These are phyloP conservation scores for Rhynchophorus ferrugineus DNA, from an alignment of 1,140 invertebrate genomes.

Conservation along the genomic window DNA sequence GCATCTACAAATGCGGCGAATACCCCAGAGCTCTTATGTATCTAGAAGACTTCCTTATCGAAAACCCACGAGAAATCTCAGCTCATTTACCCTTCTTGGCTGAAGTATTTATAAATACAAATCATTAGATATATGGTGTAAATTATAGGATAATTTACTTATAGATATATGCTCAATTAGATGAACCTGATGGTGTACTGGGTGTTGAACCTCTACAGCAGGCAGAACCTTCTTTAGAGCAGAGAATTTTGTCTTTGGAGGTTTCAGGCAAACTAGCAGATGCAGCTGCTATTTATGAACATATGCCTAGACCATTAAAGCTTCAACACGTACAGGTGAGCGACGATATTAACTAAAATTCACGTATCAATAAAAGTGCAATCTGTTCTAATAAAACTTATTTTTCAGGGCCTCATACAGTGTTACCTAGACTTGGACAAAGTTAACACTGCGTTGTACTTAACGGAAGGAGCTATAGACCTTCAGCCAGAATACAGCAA, in stretches of 20 bases:
- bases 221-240: constrained; percentile 58
- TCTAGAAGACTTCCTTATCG: constrained; percentile 60
- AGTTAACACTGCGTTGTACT: constrained; percentile 64
- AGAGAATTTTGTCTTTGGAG: constrained; percentile 65
- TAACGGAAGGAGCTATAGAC: constrained; percentile 51
- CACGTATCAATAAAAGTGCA: neutral
- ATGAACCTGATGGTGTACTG: constrained; percentile 69
- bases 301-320: constrained; percentile 52
- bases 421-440: constrained; percentile 70
- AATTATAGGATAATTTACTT: constrained; percentile 1
- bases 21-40: constrained; percentile 66
- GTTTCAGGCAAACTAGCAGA: constrained; percentile 65
- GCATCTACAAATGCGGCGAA: constrained; percentile 64
- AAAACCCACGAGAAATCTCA: constrained; percentile 49
- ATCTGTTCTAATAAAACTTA: constrained; percentile 1
- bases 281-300: constrained; percentile 68
- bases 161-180: constrained; percentile 62
- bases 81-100: constrained; percentile 55
- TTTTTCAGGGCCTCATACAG: constrained; percentile 58
- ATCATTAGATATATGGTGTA: neutral
- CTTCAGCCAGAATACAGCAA: constrained; percentile 42
- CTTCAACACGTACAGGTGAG: constrained; percentile 48
- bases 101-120: constrained; percentile 38
- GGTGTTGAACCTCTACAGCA: constrained; percentile 57
- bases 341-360: constrained; percentile 3